Percentiles rank a stretch among this genome's conserved stretches.
Conservation (phyloP, 1,140 invertebrate species). For the Drosophila athabasca region DNA sequence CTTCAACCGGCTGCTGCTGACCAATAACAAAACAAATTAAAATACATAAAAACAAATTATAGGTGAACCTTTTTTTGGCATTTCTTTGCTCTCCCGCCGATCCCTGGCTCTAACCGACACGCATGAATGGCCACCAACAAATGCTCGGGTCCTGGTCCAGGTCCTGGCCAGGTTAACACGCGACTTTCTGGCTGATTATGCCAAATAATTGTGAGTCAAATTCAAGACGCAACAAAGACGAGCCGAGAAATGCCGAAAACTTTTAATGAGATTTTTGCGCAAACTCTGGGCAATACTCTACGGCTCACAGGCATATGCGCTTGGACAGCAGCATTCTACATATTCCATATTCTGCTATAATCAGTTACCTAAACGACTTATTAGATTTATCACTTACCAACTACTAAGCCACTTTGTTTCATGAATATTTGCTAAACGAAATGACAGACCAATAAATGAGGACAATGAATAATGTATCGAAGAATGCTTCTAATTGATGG, state of each 20-base stretch:
- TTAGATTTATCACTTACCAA: no score
- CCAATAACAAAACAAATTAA: constrained; percentile 36
- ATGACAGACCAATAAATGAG: no score
- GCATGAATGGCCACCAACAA: constrained; percentile 41
- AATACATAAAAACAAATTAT: constrained; percentile 53
- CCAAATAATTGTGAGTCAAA: constrained; percentile 64
- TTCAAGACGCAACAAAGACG: constrained; percentile 53
- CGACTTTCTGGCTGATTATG: constrained; percentile 55
- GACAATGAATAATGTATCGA: no score
- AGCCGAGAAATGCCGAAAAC: constrained; percentile 62
- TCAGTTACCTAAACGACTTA: no score
- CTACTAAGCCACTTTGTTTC: no score
- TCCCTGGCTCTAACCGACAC: constrained; percentile 22
- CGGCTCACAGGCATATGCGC: constrained; percentile 3
- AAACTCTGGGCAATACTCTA: constrained; percentile 39
- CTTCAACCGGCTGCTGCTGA: constrained; percentile 30
- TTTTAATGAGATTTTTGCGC: constrained; percentile 75
- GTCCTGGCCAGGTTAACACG: constrained; percentile 54
- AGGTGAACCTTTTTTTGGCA: constrained; percentile 33
- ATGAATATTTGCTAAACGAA: no score
- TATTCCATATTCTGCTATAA: no score
- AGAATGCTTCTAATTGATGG: no score
- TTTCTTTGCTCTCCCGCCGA: not conserved
- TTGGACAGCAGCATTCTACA: not conserved
- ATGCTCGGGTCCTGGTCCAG: constrained; percentile 36